phyloP scores from a whole-genome alignment of 2,113 vertebrate species.

The Tinamus guttatus region DNA sequence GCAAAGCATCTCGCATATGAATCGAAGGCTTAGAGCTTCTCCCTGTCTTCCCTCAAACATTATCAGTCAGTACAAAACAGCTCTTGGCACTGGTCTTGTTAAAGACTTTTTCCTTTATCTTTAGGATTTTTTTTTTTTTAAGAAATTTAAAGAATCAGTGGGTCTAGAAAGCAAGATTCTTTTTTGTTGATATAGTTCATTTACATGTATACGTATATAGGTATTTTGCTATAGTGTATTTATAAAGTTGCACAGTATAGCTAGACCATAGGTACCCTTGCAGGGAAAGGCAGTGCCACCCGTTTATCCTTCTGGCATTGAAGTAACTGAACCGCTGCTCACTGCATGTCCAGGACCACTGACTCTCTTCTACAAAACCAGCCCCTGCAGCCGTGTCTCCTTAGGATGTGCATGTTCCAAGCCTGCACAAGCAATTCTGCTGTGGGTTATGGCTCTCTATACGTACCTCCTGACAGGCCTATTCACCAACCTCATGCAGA shows the following conservation, averaged over 20 bases:
- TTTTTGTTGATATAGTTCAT: neutral
- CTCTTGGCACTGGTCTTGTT: neutral
- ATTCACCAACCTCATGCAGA: fast-evolving
- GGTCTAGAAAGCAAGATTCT: neutral
- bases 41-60: neutral
- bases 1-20: neutral
- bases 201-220: too few relatives aligned
- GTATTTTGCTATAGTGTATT: neutral
- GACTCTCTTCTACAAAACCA: neutral
- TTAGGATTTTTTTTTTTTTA: neutral
- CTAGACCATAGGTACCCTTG: neutral
- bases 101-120: neutral
- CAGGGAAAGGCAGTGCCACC: neutral
- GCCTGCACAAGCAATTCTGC: neutral
- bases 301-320: neutral
- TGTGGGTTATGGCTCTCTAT: fast-evolving
- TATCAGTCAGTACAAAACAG: neutral
- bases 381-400: neutral
- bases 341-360: neutral
- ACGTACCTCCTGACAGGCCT: too few relatives aligned
- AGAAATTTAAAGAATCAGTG: neutral
- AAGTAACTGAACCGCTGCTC: neutral
- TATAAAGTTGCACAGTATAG: neutral
- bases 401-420: fast-evolving
- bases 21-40: neutral